Evolutionary conservation across 2,888 invertebrate genomes (phyloP), one percentile per base, ranked within the genome.

Genomic region (Chloroclysta siterata): DNA sequence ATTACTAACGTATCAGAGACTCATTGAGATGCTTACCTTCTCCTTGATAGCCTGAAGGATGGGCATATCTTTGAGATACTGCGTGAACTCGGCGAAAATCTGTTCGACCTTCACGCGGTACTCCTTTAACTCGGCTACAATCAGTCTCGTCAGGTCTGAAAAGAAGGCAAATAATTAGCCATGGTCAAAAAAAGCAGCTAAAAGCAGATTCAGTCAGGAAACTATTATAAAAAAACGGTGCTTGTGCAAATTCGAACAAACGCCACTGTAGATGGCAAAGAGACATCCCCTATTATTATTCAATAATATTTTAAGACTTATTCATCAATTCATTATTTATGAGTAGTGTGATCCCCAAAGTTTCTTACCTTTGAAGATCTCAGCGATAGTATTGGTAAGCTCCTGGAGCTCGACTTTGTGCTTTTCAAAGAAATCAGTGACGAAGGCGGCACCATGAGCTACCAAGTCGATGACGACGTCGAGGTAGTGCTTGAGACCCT

Each of bases 351-450:
- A 22, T 22, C 22, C 22, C 3, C 22, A 3, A 22, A 8, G 17
- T 41, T 33, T 44, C 77, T 73, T 73, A 94, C 94, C 94, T 77
- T 93, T 93, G 73, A 93, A 89, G 66, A 94, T 85, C 63, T 94
- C 93, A 13, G 93, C 85, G 41, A 95, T 72, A 0, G 90, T 84
- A 57, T 93, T 90, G 50, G 94, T 88, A 4, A 95, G 77, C 70
- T 95, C 94, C 66, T 95, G 94, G 0, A 96, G 85, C 73, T 96
- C 95, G 13, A 94, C 94, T 82, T 95, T 95, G 81, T 96, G 95
- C 61, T 94, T 93, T 71, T 96, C 95, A 59, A 95, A 82, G 79
- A 95, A 87, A 72, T 94, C 92, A 0, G 93, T 79, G 46, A 94
- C 70, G 42, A 94, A 84, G 13, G 94, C 94, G 2, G 94, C 72